These are phyloP conservation scores for Chiroxiphia lanceolata DNA, from an alignment of 2,797 vertebrate species.

Conservation along the genomic window DNA sequence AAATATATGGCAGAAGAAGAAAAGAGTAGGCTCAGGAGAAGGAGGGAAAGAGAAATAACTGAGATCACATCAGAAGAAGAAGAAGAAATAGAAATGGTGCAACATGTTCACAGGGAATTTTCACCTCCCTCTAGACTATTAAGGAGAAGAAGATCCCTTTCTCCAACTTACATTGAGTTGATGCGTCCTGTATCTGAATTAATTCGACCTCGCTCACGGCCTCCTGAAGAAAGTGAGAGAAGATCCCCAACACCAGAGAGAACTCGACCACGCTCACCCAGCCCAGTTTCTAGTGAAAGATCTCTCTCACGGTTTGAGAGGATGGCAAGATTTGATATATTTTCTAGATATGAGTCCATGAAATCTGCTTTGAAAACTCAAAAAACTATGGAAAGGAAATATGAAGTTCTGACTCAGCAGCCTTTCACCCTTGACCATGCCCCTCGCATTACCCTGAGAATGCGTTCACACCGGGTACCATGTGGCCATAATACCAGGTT, in stretches of 20 bases:
- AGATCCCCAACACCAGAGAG: conserved; percentile 83
- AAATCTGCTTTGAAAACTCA: conserved; percentile 91
- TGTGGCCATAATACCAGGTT: conserved; percentile 88
- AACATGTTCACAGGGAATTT: conserved; percentile 76
- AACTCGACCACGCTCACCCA: conserved; percentile 96
- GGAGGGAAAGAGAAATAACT: conserved; percentile 81
- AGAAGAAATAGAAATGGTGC: conserved; percentile 83
- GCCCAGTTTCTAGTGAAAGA: conserved; percentile 92
- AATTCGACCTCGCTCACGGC: conserved; percentile 79
- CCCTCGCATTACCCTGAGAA: conserved; percentile 92
- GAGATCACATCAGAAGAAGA: conserved; percentile 80
- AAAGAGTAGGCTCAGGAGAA: conserved; percentile 81
- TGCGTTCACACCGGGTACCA: conserved; percentile 94
- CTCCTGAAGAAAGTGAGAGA: conserved; percentile 81
- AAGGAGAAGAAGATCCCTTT: conserved; percentile 92
- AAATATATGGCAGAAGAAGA: conserved; percentile 90
- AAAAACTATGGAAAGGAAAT: conserved; percentile 84
- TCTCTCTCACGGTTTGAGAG: conserved; percentile 93
- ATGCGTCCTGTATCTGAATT: conserved; percentile 93
- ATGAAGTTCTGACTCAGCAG: conserved; percentile 88
- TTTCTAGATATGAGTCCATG: conserved; percentile 94
- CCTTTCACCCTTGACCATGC: conserved; percentile 93
- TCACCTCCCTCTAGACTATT: conserved; percentile 84
- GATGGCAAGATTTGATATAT: conserved; percentile 89
- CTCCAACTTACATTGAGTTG: conserved; percentile 91